Conservation (phyloP, 2,113 vertebrate species). For the Podocnemis expansa region DNA sequence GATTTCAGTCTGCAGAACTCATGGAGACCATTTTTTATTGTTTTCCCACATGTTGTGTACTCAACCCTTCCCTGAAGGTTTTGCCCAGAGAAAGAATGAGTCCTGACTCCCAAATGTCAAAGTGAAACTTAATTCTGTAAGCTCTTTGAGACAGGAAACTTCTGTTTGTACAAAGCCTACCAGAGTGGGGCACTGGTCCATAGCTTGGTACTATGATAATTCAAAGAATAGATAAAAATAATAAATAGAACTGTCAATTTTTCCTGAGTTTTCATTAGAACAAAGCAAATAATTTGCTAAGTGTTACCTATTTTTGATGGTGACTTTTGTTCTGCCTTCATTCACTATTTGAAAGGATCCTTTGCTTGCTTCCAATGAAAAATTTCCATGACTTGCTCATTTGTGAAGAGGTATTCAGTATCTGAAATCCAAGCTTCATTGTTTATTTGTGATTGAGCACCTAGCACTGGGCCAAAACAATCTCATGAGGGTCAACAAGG, state of each 20-base stretch:
- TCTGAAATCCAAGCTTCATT: accelerated
- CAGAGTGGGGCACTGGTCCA: not conserved
- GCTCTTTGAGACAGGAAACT: not conserved
- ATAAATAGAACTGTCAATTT: accelerated
- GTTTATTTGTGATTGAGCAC: not conserved
- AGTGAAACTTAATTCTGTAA: not conserved
- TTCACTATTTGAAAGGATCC: not conserved
- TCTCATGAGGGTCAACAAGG: too few species aligned
- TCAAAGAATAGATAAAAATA: not conserved
- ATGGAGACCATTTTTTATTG: accelerated
- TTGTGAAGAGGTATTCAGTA: accelerated
- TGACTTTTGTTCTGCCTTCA: not conserved
- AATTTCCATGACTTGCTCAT: accelerated
- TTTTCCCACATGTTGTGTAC: not conserved
- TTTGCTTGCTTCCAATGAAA: not conserved
- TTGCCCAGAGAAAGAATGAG: not conserved
- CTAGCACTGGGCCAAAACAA: too few species aligned
- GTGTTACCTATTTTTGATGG: not conserved
- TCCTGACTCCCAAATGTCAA: not conserved
- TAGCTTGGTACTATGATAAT: not conserved
- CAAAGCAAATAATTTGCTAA: not conserved
- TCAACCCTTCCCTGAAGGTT: not conserved
- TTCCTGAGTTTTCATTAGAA: not conserved
- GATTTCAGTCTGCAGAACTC: not conserved
- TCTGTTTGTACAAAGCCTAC: not conserved